phyloP scores from a whole-genome alignment of 2,113 vertebrate genomes.

The Corythornis madagascariensis region DNA sequence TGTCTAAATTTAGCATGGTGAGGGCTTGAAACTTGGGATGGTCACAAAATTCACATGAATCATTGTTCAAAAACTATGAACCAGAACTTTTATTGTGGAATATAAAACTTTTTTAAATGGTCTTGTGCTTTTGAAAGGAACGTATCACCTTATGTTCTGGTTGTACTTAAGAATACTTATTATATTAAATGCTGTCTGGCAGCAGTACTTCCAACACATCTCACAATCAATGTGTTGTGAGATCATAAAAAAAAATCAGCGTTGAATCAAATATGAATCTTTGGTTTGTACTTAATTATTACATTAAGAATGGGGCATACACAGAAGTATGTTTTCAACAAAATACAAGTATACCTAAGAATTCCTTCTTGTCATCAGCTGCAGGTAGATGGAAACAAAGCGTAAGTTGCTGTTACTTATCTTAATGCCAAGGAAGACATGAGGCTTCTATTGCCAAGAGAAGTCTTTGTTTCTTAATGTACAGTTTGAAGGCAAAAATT shows the following conservation, averaged over 20 bases:
- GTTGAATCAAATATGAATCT: background rate
- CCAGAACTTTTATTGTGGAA: background rate
- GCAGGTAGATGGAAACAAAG: background rate
- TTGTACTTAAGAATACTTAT: background rate
- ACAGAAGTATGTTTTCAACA: background rate
- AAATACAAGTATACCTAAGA: background rate
- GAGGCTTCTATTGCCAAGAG: background rate
- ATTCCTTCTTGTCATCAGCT: background rate
- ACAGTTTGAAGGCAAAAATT: background rate
- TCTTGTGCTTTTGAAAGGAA: background rate
- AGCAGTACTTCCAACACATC: background rate
- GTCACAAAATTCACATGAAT: background rate
- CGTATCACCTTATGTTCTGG: background rate
- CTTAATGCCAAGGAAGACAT: background rate
- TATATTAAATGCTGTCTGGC: background rate
- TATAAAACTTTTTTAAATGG: background rate
- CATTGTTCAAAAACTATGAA: background rate
- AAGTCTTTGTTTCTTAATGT: background rate
- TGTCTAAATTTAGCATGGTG: conserved; percentile 79
- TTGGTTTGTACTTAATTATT: background rate
- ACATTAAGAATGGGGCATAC: background rate
- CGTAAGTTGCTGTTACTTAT: background rate
- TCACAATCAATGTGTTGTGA: background rate
- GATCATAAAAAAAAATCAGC: background rate
- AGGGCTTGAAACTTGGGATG: background rate